phyloP scores from a whole-genome alignment of 2,113 vertebrate genomes.

The Anarrhichthys ocellatus region DNA sequence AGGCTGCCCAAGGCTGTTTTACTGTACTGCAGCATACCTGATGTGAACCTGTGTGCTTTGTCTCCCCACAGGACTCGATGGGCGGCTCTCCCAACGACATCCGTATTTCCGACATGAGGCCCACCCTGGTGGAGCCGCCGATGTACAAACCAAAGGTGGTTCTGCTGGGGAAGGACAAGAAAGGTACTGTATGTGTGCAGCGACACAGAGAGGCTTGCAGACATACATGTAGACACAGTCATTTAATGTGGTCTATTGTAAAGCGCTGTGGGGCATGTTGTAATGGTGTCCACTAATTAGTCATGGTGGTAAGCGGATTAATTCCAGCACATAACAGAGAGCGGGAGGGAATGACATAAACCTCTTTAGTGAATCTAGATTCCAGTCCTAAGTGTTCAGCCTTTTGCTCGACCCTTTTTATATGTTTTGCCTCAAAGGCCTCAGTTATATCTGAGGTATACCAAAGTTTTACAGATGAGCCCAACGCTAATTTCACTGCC shows the following conservation, averaged over 20 bases:
- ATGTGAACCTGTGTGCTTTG: conserved; percentile 12
- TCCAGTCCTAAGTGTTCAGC: neutral
- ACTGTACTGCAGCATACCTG: neutral
- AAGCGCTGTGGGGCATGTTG: conserved; percentile 47
- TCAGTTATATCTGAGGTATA: conserved; percentile 16
- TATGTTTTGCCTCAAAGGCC: conserved; percentile 18
- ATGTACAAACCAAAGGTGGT: conserved; percentile 99
- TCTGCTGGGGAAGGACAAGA: conserved; percentile 97
- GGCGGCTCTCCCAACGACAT: conserved; percentile 96
- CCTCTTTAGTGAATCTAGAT: conserved; percentile 15
- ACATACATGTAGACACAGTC: conserved; percentile 1
- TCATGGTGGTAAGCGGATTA: conserved; percentile 54
- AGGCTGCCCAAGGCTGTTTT: neutral
- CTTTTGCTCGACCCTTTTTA: conserved; percentile 4
- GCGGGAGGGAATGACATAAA: neutral
- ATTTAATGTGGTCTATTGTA: conserved; percentile 55
- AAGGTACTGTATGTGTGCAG: conserved; percentile 84
- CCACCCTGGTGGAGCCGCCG: conserved; percentile 94
- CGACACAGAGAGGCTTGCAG: neutral
- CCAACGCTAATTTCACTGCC: conserved; percentile 18
- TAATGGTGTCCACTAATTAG: conserved; percentile 66
- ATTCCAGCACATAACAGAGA: conserved; percentile 41
- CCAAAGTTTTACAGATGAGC: conserved; percentile 10
- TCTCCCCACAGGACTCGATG: conserved; percentile 90
- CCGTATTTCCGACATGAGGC: conserved; percentile 97